phyloP scores from a whole-genome alignment of 1,140 invertebrate genomes.

The Notospermus geniculatus region DNA sequence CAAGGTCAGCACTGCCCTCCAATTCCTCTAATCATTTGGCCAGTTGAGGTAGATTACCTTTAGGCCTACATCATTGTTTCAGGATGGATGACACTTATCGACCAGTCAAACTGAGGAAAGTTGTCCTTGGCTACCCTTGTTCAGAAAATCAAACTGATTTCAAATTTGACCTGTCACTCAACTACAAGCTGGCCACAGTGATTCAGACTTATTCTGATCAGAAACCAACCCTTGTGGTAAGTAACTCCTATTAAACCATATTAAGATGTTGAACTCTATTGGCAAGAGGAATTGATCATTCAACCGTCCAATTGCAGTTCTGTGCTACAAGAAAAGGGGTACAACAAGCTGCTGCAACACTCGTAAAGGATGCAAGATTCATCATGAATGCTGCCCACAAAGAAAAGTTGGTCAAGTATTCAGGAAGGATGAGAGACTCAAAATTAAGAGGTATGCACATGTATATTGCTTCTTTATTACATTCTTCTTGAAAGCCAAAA shows the following conservation, averaged over 20 bases:
- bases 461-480: neutral
- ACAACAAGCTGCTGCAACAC: slow-evolving; percentile 64
- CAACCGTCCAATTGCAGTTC: slow-evolving; percentile 64
- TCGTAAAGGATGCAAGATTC: slow-evolving; percentile 64
- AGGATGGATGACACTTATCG: slow-evolving; percentile 70
- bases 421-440: slow-evolving; percentile 61
- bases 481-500: no score
- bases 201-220: slow-evolving; percentile 70
- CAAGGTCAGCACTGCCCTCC: no score
- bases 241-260: slow-evolving; percentile 14
- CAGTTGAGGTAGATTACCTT: no score
- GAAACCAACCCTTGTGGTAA: slow-evolving; percentile 72
- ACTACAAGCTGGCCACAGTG: slow-evolving; percentile 69
- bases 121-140: slow-evolving; percentile 70
- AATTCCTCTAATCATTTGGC: no score
- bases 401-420: slow-evolving; percentile 53
- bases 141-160: slow-evolving; percentile 62
- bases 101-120: slow-evolving; percentile 70
- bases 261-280: no score
- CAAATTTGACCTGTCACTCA: slow-evolving; percentile 74
- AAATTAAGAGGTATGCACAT: slow-evolving; percentile 62
- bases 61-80: no score
- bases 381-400: slow-evolving; percentile 60
- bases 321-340: slow-evolving; percentile 75
- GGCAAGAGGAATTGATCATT: no score